phyloP scores from a whole-genome alignment of 1,140 invertebrate species.

The Zaprionus kolodkinae region DNA sequence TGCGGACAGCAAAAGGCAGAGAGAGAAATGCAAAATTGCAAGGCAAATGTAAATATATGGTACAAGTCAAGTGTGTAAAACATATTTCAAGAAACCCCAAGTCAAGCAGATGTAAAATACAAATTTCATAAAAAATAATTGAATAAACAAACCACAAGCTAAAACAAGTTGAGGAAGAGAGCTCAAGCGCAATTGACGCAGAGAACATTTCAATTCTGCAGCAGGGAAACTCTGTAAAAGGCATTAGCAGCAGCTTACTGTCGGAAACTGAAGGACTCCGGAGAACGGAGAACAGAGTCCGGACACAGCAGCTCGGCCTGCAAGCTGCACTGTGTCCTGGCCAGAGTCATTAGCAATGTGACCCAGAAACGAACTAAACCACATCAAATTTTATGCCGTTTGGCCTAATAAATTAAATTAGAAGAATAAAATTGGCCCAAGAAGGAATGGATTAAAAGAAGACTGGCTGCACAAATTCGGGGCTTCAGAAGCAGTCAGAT shows the following conservation, averaged over 20 bases:
- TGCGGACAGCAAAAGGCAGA: neutral
- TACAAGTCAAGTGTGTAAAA: constrained; percentile 18
- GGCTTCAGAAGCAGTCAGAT: neutral
- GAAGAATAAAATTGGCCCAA: constrained; percentile 58
- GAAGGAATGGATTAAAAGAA: constrained; percentile 18
- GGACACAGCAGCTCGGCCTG: constrained; percentile 13
- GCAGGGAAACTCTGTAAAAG: constrained; percentile 39
- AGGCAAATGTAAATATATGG: neutral
- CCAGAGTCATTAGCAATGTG: constrained; percentile 69
- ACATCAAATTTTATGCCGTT: constrained; percentile 76
- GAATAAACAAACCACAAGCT: constrained; percentile 49
- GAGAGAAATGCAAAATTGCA: constrained; percentile 8
- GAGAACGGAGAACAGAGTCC: neutral
- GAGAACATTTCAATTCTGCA: constrained; percentile 20
- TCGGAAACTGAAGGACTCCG: constrained; percentile 12
- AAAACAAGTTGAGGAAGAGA: constrained; percentile 3
- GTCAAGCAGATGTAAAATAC: constrained; percentile 53
- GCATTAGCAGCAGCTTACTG: constrained; percentile 71
- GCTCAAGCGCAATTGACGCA: neutral
- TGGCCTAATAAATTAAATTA: constrained; percentile 77
- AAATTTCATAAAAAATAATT: constrained; percentile 66
- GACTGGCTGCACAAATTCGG: neutral
- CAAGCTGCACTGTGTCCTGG: constrained; percentile 38
- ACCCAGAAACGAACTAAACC: constrained; percentile 69
- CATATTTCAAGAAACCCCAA: constrained; percentile 24